phyloP scores from a whole-genome alignment of 92 coral and sea anemone genomes.

The Palythoa heliodiscus region DNA sequence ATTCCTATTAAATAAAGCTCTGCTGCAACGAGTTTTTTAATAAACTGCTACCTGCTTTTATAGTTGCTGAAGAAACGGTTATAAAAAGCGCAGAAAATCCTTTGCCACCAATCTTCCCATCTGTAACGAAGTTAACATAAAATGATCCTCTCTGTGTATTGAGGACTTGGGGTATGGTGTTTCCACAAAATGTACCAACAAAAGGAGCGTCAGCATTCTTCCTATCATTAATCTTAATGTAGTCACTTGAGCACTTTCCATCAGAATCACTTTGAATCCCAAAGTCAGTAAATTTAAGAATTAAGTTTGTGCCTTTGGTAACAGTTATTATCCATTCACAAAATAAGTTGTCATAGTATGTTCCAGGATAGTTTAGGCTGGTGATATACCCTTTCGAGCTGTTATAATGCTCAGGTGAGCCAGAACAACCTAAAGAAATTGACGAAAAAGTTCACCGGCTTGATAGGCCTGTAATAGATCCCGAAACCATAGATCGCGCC shows the following conservation, averaged over 20 bases:
- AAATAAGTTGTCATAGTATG: neutral
- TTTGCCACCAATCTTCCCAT: neutral
- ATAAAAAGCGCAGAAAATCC: neutral
- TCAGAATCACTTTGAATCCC: neutral
- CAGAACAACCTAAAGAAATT: slow-evolving; percentile 3
- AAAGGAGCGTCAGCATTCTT: neutral
- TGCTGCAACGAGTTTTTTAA: too few species aligned
- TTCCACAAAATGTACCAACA: slow-evolving; percentile 5
- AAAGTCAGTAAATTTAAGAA: neutral
- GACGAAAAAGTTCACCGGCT: too few species aligned
- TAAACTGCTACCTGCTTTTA: too few species aligned
- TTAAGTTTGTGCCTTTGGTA: neutral
- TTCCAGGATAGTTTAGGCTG: slow-evolving; percentile 1
- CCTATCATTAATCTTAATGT: neutral
- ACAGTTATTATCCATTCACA: slow-evolving; percentile 19
- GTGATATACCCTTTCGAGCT: neutral
- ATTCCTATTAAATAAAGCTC: too few species aligned
- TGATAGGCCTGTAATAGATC: too few species aligned
- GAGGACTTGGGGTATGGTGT: neutral
- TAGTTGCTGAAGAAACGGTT: too few species aligned
- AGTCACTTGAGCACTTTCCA: neutral
- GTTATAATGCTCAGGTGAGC: neutral
- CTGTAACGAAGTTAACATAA: slow-evolving; percentile 20
- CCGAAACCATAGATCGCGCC: too few species aligned
- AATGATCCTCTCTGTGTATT: slow-evolving; percentile 16